Evolutionary conservation across 2,797 vertebrate genomes (phyloP), one percentile per base, ranked within the genome.

Genomic region (Neosalanx taihuensis): DNA sequence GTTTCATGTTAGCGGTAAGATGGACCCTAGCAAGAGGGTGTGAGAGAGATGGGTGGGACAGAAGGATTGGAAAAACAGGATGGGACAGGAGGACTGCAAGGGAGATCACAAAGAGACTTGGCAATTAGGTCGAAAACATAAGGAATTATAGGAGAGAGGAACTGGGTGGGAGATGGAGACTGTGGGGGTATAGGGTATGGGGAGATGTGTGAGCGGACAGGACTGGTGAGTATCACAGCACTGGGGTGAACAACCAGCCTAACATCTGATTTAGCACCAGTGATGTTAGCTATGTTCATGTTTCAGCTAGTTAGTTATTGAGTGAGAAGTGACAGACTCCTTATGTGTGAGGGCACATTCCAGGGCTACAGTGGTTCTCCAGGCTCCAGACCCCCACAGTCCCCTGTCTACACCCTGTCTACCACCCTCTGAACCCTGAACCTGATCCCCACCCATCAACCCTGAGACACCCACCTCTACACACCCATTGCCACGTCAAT

Each of bases 1-100:
- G 76, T 69, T 80, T 84, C 78, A 66, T 71, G 57, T 80, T 74
- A 73, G 49, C 69, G 69, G 13, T 31, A 9, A 6, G 17, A n/a
- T 58, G 35, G 17, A 67, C 60, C 60, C n/a, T 3, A 46, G 58
- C 63, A 58, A 57, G 49, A 76, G 26, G 30, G 57, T 33, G 49
- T 9, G 13, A 37, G 53, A 20, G 67, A 65, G 74, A 72, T 51
- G 18, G 29, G 68, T 62, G 33, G 61, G 18, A 59, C 57, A 12
- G n/a, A n/a, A 12, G 3, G 51, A 62, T 70, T 59, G 9, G 12
- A 29, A 12, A 35, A 15, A 20, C n/a, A 6, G n/a, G 64, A 71
- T 26, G 33, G 56, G 33, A 75, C 4, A 20, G 3, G 65, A 12
- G 31, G 30, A 33, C 61, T 29, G 26, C 9, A 29, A 60, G 58